Evolutionary conservation across 2,113 vertebrate species (phyloP), one percentile per base, ranked within the genome.

Genomic region (Saguinus midas): DNA sequence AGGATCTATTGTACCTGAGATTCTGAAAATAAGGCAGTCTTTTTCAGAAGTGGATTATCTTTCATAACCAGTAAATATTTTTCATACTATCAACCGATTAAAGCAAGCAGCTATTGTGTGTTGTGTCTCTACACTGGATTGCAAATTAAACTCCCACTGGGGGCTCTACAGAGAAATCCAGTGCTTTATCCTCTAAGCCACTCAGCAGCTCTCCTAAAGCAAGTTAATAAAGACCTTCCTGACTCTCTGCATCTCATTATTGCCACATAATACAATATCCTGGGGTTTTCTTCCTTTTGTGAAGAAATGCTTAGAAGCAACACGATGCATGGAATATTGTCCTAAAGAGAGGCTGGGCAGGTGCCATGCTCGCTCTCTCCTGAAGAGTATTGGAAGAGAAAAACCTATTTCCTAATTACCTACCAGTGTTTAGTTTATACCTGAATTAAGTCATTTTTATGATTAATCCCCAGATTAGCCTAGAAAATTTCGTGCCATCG

Each of bases 391-490:
- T 79, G 13, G 72, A 61, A 89, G 45, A 81, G 25, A 70, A 83
- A 85, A 55, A 50, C 23, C 35, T 16, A 87, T 78, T 94, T 90
- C 68, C 97, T 96, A 96, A 98, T 98, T 96, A 87, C 12, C 93
- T 80, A 14, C 17, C 14, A 37, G 61, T 4, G 21, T 68, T 82
- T 76, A 16, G 64, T 97, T 88, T 45, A 16, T 52, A 35, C 43
- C 18, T 92, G 13, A 57, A 70, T 82, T 68, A 57, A 78, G 40
- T 92, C 9, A 89, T 97, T 97, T 98, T 87, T 91, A 50, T 96
- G 97, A 97, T 96, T 97, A 97, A 95, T 96, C 93, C 97, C 96
- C 78, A 96, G 89, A 93, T 97, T 83, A 97, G 91, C 66, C 91
- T 70, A 96, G 85, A 96, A 94, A 94, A 96, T 94, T 81, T 88